These are phyloP conservation scores for Meleagris gallopavo DNA, from an alignment of 2,113 vertebrate species.

Conservation along the genomic window DNA sequence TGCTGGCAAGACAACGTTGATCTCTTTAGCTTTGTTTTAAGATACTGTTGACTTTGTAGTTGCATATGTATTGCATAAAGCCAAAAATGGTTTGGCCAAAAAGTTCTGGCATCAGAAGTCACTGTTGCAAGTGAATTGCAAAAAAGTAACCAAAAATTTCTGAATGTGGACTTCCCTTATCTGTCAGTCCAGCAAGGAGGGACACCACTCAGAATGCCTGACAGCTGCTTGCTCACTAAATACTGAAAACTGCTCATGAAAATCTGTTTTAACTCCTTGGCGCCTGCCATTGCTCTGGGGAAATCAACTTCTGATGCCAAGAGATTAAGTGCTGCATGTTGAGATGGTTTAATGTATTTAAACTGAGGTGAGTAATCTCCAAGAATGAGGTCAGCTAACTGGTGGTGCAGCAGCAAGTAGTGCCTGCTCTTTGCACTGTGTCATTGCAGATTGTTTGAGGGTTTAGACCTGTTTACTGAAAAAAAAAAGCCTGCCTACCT, in stretches of 20 bases:
- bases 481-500: not conserved
- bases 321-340: not conserved
- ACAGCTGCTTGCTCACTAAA: not conserved
- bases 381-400: not conserved
- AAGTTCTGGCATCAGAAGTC: not conserved
- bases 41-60: not conserved
- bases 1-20: rapidly evolving
- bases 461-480: not conserved
- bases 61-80: not conserved
- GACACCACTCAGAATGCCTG: rapidly evolving
- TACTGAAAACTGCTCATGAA: not conserved
- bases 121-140: not conserved
- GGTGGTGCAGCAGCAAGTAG: not conserved
- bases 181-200: not conserved
- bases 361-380: not conserved
- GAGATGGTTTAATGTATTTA: slow-evolving; percentile 7
- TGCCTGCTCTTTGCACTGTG: not conserved
- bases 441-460: not conserved
- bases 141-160: not conserved
- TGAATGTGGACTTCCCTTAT: not conserved
- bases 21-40: not conserved
- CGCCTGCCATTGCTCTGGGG: not conserved
- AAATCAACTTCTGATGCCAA: not conserved
- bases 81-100: not conserved
- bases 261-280: slow-evolving; percentile 5